Percentiles rank a stretch among this genome's conserved stretches.
Conservation (phyloP, 2,888 invertebrate genomes). For the Fissipunctia ypsillon region DNA sequence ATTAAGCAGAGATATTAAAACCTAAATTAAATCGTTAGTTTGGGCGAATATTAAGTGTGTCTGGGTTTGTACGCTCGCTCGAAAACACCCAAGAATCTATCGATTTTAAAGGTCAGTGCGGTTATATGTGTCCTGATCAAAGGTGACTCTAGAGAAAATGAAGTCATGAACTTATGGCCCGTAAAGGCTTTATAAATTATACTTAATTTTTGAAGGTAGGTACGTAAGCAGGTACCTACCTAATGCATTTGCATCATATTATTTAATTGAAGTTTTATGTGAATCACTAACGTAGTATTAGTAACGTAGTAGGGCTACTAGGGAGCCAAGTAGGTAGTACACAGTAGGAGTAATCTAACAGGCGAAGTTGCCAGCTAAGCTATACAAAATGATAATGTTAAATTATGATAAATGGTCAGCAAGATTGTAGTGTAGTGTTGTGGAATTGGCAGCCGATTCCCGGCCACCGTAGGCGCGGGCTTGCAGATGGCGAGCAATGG, state of each 20-base stretch:
- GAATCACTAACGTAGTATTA: too few species aligned
- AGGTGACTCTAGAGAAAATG: constrained; percentile 24
- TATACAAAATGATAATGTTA: too few species aligned
- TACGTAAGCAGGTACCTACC: background rate
- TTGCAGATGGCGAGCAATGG: too few species aligned
- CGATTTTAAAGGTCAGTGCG: constrained; percentile 33
- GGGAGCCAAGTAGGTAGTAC: too few species aligned
- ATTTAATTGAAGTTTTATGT: too few species aligned
- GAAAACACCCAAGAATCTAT: constrained; percentile 24
- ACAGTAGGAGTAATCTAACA: too few species aligned
- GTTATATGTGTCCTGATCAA: constrained; percentile 21
- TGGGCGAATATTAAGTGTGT: constrained; percentile 9
- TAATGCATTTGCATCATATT: constrained; percentile 8
- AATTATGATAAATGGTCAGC: too few species aligned
- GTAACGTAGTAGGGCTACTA: too few species aligned
- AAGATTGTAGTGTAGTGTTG: too few species aligned
- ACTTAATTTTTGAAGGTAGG: constrained; percentile 1
- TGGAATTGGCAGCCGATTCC: too few species aligned
- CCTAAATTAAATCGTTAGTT: constrained; percentile 1
- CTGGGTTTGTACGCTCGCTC: constrained; percentile 17
- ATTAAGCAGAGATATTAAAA: constrained; percentile 1
- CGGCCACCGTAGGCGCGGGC: too few species aligned
- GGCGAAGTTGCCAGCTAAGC: too few species aligned
- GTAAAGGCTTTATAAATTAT: background rate
- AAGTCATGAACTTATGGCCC: constrained; percentile 9